phyloP scores from a whole-genome alignment of 2,888 invertebrate genomes.

The Spodoptera littoralis region DNA sequence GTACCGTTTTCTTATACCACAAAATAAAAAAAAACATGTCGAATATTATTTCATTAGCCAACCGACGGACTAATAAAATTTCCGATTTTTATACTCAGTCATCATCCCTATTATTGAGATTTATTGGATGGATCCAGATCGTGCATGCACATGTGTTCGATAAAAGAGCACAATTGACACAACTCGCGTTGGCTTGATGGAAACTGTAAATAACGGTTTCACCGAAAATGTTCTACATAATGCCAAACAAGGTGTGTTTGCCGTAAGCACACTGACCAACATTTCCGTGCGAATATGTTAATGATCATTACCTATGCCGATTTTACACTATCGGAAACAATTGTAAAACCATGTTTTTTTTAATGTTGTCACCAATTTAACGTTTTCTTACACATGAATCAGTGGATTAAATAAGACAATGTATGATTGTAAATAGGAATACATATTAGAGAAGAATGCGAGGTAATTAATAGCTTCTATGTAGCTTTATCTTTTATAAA shows the following conservation, averaged over 20 bases:
- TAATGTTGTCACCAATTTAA: too few species aligned
- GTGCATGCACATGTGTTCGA: too few species aligned
- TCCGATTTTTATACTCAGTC: too few species aligned
- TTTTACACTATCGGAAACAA: background rate
- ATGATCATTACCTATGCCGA: background rate
- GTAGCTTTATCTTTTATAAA: slow-evolving; percentile 1
- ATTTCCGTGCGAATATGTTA: background rate
- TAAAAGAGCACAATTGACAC: slow-evolving; percentile 5
- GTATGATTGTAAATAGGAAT: background rate
- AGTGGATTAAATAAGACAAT: background rate
- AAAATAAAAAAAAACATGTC: too few species aligned
- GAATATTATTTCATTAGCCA: too few species aligned
- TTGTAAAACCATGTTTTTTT: too few species aligned
- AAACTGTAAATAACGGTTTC: slow-evolving; percentile 1
- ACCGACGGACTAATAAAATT: too few species aligned
- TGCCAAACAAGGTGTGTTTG: background rate
- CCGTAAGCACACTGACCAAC: background rate
- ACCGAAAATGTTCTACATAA: slow-evolving; percentile 6
- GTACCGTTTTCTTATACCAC: too few species aligned
- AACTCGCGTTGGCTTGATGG: background rate
- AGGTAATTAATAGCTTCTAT: background rate
- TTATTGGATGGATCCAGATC: background rate
- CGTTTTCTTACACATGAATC: too few species aligned
- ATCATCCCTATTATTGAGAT: too few species aligned
- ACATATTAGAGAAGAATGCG: background rate